These are phyloP conservation scores for Globodera ellingtonae DNA, from an alignment of 1,140 invertebrate genomes.

Conservation along the genomic window DNA sequence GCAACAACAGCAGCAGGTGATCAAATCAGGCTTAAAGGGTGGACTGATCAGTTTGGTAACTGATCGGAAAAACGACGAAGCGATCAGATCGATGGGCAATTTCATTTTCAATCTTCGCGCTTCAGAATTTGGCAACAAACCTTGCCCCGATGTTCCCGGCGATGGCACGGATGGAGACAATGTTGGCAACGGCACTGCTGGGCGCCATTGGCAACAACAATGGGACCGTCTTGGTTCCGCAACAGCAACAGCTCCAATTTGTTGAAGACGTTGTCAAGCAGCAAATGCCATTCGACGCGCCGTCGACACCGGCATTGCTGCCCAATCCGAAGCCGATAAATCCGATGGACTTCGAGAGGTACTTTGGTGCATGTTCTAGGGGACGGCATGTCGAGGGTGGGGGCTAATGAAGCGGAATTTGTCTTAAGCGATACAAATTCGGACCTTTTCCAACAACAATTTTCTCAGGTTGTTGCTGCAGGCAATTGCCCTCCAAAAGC, in stretches of 20 bases:
- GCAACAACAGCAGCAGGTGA: background rate
- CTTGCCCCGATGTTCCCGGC: background rate
- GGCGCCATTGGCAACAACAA: background rate
- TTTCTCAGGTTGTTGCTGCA: conserved; percentile 7
- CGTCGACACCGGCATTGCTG: background rate
- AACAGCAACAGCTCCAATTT: background rate
- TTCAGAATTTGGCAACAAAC: background rate
- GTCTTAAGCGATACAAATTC: too few relatives aligned
- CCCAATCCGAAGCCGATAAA: background rate
- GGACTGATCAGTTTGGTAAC: too few relatives aligned
- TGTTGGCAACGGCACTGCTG: background rate
- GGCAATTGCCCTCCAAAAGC: background rate
- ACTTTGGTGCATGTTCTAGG: too few relatives aligned
- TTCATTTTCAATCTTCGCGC: background rate
- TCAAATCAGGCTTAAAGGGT: background rate
- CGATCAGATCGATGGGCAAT: background rate
- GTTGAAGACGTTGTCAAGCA: background rate
- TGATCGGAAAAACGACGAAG: too few relatives aligned
- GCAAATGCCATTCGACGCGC: background rate
- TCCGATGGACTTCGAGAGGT: conserved; percentile 9
- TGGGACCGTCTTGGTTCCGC: background rate
- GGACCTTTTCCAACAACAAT: too few relatives aligned
- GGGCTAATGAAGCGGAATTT: too few relatives aligned
- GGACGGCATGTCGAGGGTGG: too few relatives aligned
- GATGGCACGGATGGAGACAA: background rate